Conservation (phyloP, 2,113 vertebrate species). For the Glaucomys volans region DNA sequence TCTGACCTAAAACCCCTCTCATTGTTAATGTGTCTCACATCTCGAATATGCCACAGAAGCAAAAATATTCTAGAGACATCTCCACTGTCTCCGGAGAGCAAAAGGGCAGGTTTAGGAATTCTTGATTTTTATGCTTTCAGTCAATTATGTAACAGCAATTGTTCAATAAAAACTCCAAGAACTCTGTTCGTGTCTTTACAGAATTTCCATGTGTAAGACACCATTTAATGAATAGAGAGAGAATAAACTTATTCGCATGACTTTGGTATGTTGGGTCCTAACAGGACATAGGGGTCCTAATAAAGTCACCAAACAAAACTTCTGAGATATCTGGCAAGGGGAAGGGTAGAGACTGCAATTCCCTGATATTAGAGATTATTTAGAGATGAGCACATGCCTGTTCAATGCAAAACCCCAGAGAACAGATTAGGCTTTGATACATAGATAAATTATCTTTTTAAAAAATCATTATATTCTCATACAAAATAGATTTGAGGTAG, state of each 20-base stretch:
- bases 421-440: not conserved
- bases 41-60: slow-evolving; percentile 79
- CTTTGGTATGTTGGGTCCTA: slow-evolving; percentile 46
- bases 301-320: slow-evolving; percentile 11
- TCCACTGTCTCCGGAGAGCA: slow-evolving; percentile 54
- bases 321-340: not conserved
- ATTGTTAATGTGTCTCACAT: slow-evolving; percentile 85
- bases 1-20: slow-evolving; percentile 86
- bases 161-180: slow-evolving; percentile 47
- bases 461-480: not conserved
- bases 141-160: slow-evolving; percentile 63
- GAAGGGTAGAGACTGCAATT: not conserved
- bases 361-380: not conserved
- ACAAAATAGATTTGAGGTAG: not conserved
- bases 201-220: not conserved
- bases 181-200: not conserved
- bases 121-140: slow-evolving; percentile 59
- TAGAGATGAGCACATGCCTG: not conserved
- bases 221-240: not conserved
- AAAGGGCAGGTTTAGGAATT: slow-evolving; percentile 56
- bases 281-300: not conserved
- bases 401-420: not conserved
- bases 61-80: slow-evolving; percentile 73
- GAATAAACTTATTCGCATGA: not conserved
- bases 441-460: not conserved